Base-by-base conservation (phyloP, 1,140 invertebrate genomes). In the Onthophagus taurus region DNA sequence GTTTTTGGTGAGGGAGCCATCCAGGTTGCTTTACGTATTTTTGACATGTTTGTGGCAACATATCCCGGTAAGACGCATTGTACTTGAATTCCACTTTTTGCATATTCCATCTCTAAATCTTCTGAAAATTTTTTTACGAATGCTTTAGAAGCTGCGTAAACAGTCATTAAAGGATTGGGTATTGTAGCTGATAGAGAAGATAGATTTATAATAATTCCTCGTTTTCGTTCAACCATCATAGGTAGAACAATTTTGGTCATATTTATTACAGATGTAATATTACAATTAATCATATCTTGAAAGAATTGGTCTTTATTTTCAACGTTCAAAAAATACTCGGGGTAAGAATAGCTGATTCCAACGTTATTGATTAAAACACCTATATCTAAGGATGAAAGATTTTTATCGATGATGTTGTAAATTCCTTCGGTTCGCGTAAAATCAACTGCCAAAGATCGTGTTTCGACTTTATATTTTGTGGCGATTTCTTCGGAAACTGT, bases 301-400 rank as follows among this genome's bases (percentile, higher is more conserved):
- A 71, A 61, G 4, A 73, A 53, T 34, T 68, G 63, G 0, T 76
- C 69, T 53, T 70, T 71, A 52, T 85, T 74, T 5, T 75, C 70
- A 1, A 85, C 60, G 11, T 83, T 74, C 1, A 84, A 66, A 61
- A 91, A 89, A 54, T 85, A 83, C 58, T 90, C 85, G 0, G 94
- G 93, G 64, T 88, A 78, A 0, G 79, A 70, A 64, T 96, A 96
- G 39, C 86, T 89, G 47, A 90, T 80, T 3, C 94, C 95, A 0
- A 96, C 93, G 70, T 97, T 98, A 65, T 99, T 99, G 4, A 98
- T 78, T 7, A 97, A 70, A 12, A 93, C 81, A 1, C 89, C 92
- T 46, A 97, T 82, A 60, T 97, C 89, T 2, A 97, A 68, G 2
- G 78, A 83, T 6, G 68, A 67, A 6, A 93, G 72, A 41, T 85